Base-by-base conservation (phyloP, 2,888 invertebrate genomes). In the Philhelius pedissequus region DNA sequence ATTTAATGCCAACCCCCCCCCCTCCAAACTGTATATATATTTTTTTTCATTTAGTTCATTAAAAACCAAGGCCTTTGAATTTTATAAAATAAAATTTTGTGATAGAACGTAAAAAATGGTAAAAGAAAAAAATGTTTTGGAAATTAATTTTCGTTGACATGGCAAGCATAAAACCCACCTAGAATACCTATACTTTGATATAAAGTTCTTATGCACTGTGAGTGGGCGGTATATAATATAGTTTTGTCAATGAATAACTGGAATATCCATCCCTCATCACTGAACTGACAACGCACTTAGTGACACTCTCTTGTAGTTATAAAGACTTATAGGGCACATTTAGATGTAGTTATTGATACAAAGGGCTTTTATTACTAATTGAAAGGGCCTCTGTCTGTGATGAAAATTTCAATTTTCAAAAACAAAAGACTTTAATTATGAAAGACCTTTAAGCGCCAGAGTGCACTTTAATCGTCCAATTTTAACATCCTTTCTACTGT, bases 321-420 rank as follows among this genome's bases (percentile, higher is more conserved):
- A 22, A 6, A 56, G 35, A 2, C 25, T 20, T 22, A 4, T 4
- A 30, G 15, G 45, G 18, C 18, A 77, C 54, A 62, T 62, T 70
- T 54, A 6, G n/a, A 20, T 56, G 56, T 71, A 64, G 48, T 56
- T 71, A 64, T 30, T 11, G 27, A 27, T 40, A 40, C 58, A 43
- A 50, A 43, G 8, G 32, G 30, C 32, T 18, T 54, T 18, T 70
- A 9, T n/a, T 30, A 52, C 43, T 35, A 62, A 52, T 54, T 27
- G 52, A 45, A 77, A 70, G n/a, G 25, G 18, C 27, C 20, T 20
- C 13, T 32, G 25, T 25, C 13, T 35, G 15, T 64, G 43, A 35
- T 48, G 70, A 22, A 70, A 70, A 70, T 48, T 77, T 62, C 56
- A 77, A 77, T 76, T 76, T 60, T 15, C n/a, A 9, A 13, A 20